Conservation (phyloP, 2,797 vertebrate genomes). For the Esox masquinongy region DNA sequence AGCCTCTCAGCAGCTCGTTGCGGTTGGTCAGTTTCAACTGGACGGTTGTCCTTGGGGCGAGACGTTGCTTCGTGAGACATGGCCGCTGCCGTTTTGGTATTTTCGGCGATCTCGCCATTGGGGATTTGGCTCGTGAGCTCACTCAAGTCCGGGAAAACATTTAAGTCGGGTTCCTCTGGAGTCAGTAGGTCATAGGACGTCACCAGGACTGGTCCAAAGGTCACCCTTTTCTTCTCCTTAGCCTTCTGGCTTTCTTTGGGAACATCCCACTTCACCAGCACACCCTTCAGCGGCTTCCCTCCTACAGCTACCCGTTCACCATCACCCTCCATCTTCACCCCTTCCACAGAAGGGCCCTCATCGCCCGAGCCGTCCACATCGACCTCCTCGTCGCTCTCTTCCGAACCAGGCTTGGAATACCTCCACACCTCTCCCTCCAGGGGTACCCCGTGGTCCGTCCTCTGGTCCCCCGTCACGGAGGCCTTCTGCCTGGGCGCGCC, state of each 20-base stretch:
- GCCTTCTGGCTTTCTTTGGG: slow-evolving; percentile 9
- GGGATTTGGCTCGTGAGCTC: not conserved
- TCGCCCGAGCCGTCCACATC: slow-evolving; percentile 69
- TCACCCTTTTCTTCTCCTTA: slow-evolving; percentile 69
- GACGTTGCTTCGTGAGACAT: not conserved
- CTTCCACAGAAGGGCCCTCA: slow-evolving; percentile 29
- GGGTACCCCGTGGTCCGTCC: slow-evolving; percentile 33
- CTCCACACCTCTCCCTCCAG: slow-evolving; percentile 67
- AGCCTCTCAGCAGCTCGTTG: not conserved
- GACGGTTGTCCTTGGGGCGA: slow-evolving; percentile 13
- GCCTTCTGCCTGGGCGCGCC: not conserved
- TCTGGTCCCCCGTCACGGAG: not conserved
- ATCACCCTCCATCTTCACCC: not conserved
- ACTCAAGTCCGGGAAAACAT: slow-evolving; percentile 1
- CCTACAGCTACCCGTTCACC: not conserved
- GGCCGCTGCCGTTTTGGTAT: slow-evolving; percentile 13
- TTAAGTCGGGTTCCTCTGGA: slow-evolving; percentile 27
- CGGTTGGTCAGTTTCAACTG: not conserved
- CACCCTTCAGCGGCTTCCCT: slow-evolving; percentile 43
- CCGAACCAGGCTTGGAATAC: slow-evolving; percentile 60
- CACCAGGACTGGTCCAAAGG: slow-evolving; percentile 67
- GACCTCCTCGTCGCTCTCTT: slow-evolving; percentile 66
- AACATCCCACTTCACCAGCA: slow-evolving; percentile 46
- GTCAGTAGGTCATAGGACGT: slow-evolving; percentile 47
- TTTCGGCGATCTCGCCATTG: not conserved